Evolutionary conservation across 92 coral and sea anemone genomes (phyloP).

Genomic region (Bergia puertoricense): DNA sequence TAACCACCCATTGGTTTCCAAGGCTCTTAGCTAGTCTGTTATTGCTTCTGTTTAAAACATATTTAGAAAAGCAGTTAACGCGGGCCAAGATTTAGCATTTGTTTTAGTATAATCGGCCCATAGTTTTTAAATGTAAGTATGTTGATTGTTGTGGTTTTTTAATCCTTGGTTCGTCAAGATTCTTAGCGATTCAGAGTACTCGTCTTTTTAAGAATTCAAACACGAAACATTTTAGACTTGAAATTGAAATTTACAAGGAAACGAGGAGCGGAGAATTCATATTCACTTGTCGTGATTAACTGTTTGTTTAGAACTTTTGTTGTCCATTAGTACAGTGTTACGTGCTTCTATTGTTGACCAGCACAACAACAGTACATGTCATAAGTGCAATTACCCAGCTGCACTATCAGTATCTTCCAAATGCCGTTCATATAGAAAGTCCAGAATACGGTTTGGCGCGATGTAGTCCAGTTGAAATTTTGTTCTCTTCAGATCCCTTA

Average conservation of each 20-base stretch:
- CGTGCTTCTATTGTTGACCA: background rate
- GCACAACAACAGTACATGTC: background rate
- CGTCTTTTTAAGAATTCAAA: too few relatives aligned
- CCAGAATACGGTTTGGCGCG: background rate
- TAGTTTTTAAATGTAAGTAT: too few relatives aligned
- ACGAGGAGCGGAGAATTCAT: background rate
- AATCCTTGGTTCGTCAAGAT: too few relatives aligned
- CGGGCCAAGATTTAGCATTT: too few relatives aligned
- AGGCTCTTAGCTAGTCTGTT: too few relatives aligned
- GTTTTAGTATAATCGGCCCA: too few relatives aligned
- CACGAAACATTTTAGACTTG: background rate
- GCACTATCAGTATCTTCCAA: too few relatives aligned
- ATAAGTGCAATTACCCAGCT: too few relatives aligned
- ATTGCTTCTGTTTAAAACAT: too few relatives aligned
- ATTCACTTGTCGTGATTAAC: background rate
- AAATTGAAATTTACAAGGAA: background rate
- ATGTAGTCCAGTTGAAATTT: background rate
- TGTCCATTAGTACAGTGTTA: background rate
- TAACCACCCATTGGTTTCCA: too few relatives aligned
- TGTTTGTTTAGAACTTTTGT: background rate
- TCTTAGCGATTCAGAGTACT: background rate
- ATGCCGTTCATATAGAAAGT: background rate
- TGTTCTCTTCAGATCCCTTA: too few relatives aligned
- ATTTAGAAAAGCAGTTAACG: too few relatives aligned
- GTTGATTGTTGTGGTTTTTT: background rate